Percentiles rank a stretch among this genome's conserved stretches.
These are phyloP conservation scores for Parazoanthus darwini DNA, from an alignment of 92 coral and sea anemone species.

Conservation along the genomic window DNA sequence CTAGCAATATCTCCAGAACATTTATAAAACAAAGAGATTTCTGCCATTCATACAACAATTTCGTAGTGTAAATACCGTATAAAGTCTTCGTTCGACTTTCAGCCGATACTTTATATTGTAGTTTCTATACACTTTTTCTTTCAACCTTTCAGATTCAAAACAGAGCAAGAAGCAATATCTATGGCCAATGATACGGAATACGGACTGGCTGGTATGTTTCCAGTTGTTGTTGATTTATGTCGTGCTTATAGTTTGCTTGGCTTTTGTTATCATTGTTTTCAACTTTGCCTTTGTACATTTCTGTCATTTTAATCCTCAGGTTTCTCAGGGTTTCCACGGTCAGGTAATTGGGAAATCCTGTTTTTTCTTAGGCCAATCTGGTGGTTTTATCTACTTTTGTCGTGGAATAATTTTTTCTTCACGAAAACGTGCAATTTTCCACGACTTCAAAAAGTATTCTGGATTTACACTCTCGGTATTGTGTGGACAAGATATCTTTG, in stretches of 20 bases:
- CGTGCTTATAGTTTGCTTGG: background rate
- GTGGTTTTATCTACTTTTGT: too few relatives aligned
- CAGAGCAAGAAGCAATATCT: constrained; percentile 48
- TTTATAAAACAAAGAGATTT: too few relatives aligned
- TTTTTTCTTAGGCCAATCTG: too few relatives aligned
- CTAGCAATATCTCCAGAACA: background rate
- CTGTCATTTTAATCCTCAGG: background rate
- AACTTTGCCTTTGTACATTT: background rate
- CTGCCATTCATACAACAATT: too few relatives aligned
- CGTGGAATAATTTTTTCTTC: too few relatives aligned
- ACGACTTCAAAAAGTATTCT: too few relatives aligned
- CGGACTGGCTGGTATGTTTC: constrained; percentile 41
- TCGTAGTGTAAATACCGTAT: background rate
- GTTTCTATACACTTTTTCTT: background rate
- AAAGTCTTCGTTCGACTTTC: background rate
- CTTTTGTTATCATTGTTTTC: background rate
- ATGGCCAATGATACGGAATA: constrained; percentile 45
- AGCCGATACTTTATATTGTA: background rate
- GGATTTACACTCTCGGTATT: too few relatives aligned
- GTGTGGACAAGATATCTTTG: too few relatives aligned
- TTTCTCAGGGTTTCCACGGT: background rate
- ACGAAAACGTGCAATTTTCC: too few relatives aligned
- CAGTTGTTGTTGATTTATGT: background rate
- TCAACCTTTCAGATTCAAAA: constrained; percentile 30
- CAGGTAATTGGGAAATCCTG: too few relatives aligned